Evolutionary conservation across 2,113 vertebrate genomes (phyloP).

Genomic region (Megaceryle maxima): DNA sequence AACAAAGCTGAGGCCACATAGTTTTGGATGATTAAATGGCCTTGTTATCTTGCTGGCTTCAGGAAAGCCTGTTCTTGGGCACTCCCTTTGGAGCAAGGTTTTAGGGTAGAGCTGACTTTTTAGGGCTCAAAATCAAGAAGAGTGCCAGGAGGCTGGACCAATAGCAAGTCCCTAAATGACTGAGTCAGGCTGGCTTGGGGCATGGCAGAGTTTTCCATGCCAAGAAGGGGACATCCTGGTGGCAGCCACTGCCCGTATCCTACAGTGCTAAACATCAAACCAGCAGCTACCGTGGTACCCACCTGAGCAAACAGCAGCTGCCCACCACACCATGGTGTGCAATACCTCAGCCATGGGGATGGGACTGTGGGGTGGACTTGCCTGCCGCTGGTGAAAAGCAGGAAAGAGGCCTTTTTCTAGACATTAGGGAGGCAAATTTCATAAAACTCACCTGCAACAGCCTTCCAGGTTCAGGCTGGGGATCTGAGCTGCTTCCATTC

Average conservation of each 20-base stretch:
- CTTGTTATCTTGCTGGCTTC: constrained; percentile 26
- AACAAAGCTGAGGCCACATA: neutral
- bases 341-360: fast-evolving
- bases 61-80: neutral
- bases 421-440: neutral
- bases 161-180: neutral
- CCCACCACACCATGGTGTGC: fast-evolving
- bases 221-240: fast-evolving
- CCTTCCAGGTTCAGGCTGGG: neutral
- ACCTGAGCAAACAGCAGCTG: neutral
- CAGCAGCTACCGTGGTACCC: neutral
- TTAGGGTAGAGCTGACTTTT: neutral
- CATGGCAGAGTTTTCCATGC: neutral
- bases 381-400: neutral
- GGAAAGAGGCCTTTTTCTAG: neutral
- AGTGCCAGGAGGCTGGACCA: neutral
- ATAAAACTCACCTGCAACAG: neutral
- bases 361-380: neutral
- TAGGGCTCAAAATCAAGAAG: neutral
- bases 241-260: neutral
- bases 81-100: fast-evolving
- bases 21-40: constrained; percentile 16
- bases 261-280: neutral
- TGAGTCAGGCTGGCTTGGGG: neutral
- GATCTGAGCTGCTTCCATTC: neutral